These are phyloP conservation scores for Euplagia quadripunctaria DNA, from an alignment of 2,888 invertebrate genomes.

Conservation along the genomic window DNA sequence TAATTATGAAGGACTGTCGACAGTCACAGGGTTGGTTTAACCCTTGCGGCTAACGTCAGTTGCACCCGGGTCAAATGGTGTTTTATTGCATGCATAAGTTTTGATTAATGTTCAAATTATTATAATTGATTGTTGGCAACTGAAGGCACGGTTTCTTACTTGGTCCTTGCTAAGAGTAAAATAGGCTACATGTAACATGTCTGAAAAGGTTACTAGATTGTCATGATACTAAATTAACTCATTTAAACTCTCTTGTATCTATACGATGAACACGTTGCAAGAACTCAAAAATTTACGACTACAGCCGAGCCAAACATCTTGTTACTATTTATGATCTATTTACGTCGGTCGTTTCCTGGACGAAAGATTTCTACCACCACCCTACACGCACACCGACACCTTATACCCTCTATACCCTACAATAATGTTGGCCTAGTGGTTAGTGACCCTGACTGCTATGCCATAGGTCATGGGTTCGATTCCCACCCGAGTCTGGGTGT, in stretches of 20 bases:
- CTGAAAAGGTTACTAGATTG: background rate
- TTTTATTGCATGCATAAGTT: slow-evolving; percentile 50
- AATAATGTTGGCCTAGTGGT: too few relatives aligned
- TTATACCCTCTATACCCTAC: too few relatives aligned
- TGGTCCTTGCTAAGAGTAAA: background rate
- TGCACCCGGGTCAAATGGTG: slow-evolving; percentile 54
- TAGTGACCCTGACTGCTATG: too few relatives aligned
- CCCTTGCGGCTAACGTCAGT: slow-evolving; percentile 59
- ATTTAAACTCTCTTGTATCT: background rate
- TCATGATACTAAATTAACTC: background rate
- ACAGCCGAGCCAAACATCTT: too few relatives aligned
- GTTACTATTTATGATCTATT: too few relatives aligned
- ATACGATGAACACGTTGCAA: too few relatives aligned
- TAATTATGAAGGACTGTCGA: slow-evolving; percentile 63
- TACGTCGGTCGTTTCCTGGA: too few relatives aligned
- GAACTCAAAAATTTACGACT: too few relatives aligned
- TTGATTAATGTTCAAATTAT: slow-evolving; percentile 50
- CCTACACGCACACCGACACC: too few relatives aligned
- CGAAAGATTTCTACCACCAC: too few relatives aligned
- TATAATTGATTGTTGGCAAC: slow-evolving; percentile 14
- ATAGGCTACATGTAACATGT: background rate
- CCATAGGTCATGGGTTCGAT: too few relatives aligned
- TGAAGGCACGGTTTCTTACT: background rate
- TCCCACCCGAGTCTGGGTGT: too few relatives aligned
- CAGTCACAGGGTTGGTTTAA: slow-evolving; percentile 53